Base-by-base conservation (phyloP, 2,888 invertebrate genomes). In the Pemphredon lugubris region DNA sequence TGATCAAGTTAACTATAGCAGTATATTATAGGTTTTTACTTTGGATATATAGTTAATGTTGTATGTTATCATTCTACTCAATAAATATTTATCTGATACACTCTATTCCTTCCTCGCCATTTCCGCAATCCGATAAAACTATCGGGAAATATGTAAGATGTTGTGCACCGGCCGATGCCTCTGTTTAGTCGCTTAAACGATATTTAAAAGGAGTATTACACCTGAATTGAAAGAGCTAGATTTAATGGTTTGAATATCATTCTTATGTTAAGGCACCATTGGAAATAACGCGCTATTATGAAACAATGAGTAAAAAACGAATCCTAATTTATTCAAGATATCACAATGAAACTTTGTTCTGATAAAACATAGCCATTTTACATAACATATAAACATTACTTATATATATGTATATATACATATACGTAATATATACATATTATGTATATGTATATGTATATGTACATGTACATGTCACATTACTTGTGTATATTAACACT, bases 261-360 rank as follows among this genome's bases (percentile, higher is more conserved):
- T n/a, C n/a, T n/a, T n/a, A n/a, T n/a, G n/a, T n/a, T n/a, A n/a
- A n/a, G n/a, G n/a, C n/a, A n/a, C n/a, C n/a, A n/a, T n/a, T n/a
- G n/a, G n/a, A n/a, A n/a, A n/a, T n/a, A n/a, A n/a, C n/a, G n/a
- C n/a, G n/a, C n/a, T n/a, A 47, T 42, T 45, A 51, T 16, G 23
- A 63, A 57, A 45, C 47, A 9, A 11, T 34, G 64, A 21, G 20
- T 66, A 68, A 63, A 71, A 79, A 76, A 78, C 58, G 67, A 42
- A 57, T 85, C 72, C 74, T 85, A 85, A 59, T 84, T 84, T 84
- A 78, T 83, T 77, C 71, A 76, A 84, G 77, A 82, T 88, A 86
- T 88, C 87, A 87, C 87, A 87, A 85, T 85, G 82, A 83, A 87
- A 82, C 78, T 85, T 87, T 86, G 79, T 84, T 85, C 75, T 82